Evolutionary conservation across 1,140 invertebrate genomes (phyloP).

Genomic region (Aphelinus certus): DNA sequence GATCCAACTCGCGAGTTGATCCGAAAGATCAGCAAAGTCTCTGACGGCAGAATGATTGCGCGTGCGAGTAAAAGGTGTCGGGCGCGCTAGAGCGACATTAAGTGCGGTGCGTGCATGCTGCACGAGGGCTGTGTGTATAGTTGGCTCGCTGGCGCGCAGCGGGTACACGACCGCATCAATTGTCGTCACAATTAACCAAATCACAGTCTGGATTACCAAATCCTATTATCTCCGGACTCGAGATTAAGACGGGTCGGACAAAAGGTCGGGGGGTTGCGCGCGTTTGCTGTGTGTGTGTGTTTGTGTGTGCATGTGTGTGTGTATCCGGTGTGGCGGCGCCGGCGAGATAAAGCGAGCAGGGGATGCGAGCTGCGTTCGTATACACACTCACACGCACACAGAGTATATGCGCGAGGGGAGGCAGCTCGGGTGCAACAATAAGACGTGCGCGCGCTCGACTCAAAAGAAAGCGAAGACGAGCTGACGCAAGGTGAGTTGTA

Average conservation of each 20-base stretch:
- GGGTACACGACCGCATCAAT: conserved; percentile 19
- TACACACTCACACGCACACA: too few species aligned
- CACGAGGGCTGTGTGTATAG: too few species aligned
- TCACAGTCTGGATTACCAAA: conserved; percentile 23
- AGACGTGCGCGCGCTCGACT: not conserved
- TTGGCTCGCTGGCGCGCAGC: too few species aligned
- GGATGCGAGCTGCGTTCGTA: too few species aligned
- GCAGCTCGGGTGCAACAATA: conserved; percentile 1
- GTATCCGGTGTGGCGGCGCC: not conserved
- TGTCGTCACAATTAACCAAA: conserved; percentile 35
- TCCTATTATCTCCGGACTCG: conserved; percentile 18
- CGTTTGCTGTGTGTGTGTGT: not conserved
- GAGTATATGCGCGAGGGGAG: not conserved
- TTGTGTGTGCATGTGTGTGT: not conserved
- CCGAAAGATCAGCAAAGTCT: too few species aligned
- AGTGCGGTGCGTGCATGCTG: too few species aligned
- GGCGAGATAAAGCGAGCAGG: not conserved
- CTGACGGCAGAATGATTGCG: too few species aligned
- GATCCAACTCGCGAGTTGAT: too few species aligned
- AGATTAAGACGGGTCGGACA: conserved; percentile 27
- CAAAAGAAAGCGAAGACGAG: conserved; percentile 23
- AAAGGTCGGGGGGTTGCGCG: not conserved
- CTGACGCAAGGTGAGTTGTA: conserved; percentile 31
- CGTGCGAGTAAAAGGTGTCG: too few species aligned
- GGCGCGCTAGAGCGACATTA: too few species aligned